Conservation (phyloP, 53 echinoderm and acorn worm species). For the Apostichopus leukothele region DNA sequence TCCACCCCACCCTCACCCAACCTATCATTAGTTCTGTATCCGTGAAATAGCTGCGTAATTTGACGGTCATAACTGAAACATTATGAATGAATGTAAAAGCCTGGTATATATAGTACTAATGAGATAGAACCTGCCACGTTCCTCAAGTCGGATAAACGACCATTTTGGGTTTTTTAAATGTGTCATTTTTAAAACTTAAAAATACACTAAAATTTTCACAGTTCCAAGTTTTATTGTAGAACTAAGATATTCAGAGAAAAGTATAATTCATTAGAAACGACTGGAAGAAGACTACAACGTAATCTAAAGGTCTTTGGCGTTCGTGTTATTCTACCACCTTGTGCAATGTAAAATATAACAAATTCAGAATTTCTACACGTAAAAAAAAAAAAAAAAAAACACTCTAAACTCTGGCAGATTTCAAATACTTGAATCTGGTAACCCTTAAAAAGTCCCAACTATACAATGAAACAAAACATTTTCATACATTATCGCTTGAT, state of each 20-base stretch:
- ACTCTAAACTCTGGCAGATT: neutral
- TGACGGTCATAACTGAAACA: too few relatives aligned
- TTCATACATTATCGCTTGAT: neutral
- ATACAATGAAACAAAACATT: neutral
- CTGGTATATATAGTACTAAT: too few relatives aligned
- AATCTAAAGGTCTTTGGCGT: slow-evolving; percentile 13
- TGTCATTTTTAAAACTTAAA: too few relatives aligned
- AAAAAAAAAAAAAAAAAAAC: neutral
- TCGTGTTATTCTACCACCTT: slow-evolving; percentile 38
- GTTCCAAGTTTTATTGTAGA: too few relatives aligned
- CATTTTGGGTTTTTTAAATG: too few relatives aligned
- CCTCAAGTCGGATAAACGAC: too few relatives aligned
- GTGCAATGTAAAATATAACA: slow-evolving; percentile 33
- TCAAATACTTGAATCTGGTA: neutral
- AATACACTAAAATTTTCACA: too few relatives aligned
- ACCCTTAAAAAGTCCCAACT: neutral
- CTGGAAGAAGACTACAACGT: slow-evolving; percentile 17
- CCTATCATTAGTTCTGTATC: too few relatives aligned
- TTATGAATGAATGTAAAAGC: too few relatives aligned
- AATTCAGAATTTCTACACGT: slow-evolving; percentile 3
- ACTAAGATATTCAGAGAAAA: neutral
- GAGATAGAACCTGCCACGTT: too few relatives aligned
- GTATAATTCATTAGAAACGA: neutral
- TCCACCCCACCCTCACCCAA: too few relatives aligned
- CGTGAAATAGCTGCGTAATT: too few relatives aligned